These are phyloP conservation scores for Xyliphius kryptos DNA, from an alignment of 2,113 vertebrate genomes.

Conservation along the genomic window DNA sequence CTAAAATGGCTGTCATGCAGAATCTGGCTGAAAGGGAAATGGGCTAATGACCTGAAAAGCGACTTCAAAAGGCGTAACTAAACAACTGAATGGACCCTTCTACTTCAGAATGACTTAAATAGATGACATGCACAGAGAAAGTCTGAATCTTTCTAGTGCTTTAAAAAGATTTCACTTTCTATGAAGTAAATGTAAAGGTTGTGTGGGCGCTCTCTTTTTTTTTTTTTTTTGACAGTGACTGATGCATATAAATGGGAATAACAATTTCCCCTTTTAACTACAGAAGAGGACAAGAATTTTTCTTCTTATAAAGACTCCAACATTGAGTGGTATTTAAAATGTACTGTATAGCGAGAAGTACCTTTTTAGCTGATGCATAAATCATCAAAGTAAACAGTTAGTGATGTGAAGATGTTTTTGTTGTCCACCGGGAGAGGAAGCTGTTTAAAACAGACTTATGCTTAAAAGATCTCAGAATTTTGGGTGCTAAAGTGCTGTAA, in stretches of 20 bases:
- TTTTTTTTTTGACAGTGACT: constrained; percentile 3
- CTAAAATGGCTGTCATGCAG: constrained; percentile 47
- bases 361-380: constrained; percentile 11
- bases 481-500: constrained; percentile 15
- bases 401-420: neutral
- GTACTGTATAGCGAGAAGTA: neutral
- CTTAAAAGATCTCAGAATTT: constrained; percentile 24
- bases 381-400: neutral
- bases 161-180: constrained; percentile 33
- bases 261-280: constrained; percentile 21
- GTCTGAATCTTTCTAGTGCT: constrained; percentile 25
- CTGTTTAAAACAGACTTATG: constrained; percentile 14
- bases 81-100: constrained; percentile 42
- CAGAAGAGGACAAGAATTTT: constrained; percentile 18
- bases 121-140: constrained; percentile 26
- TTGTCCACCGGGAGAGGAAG: neutral
- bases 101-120: constrained; percentile 35
- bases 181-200: constrained; percentile 25
- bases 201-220: constrained; percentile 20
- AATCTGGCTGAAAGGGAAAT: constrained; percentile 47
- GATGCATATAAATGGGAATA: constrained; percentile 18
- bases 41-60: constrained; percentile 52
- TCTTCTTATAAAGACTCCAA: constrained; percentile 1
- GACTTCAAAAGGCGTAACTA: constrained; percentile 49
- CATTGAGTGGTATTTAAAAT: neutral